A percentile compares a stretch with the other conserved stretches of the same genome.
These are phyloP conservation scores for Ligdia adustata DNA, from an alignment of 2,888 invertebrate genomes.

Conservation along the genomic window DNA sequence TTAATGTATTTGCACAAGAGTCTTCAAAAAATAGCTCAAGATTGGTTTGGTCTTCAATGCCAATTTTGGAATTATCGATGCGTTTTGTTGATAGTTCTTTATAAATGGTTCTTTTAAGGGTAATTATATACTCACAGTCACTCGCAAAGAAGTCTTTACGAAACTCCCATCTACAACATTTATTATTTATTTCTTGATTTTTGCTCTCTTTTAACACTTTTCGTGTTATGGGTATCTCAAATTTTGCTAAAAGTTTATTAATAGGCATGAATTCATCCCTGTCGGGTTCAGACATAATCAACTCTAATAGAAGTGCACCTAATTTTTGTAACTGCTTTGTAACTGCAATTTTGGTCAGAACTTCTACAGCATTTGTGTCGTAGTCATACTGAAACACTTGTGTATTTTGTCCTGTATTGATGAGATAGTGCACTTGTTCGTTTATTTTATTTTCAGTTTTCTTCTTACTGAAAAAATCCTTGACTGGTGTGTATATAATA, in stretches of 20 bases:
- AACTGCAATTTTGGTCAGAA: slow-evolving; percentile 40
- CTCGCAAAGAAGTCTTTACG: slow-evolving; percentile 42
- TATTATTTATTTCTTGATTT: no score
- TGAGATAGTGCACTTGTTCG: slow-evolving; percentile 38
- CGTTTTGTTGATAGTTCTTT: slow-evolving; percentile 35
- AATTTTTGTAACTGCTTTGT: slow-evolving; percentile 40
- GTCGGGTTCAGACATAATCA: slow-evolving; percentile 38
- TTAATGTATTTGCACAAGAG: no score
- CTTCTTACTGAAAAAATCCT: slow-evolving; percentile 39
- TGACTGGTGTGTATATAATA: slow-evolving; percentile 47
- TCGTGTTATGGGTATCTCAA: slow-evolving; percentile 45
- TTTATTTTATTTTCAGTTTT: slow-evolving; percentile 23
- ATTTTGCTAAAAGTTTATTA: slow-evolving; percentile 43
- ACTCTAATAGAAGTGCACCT: slow-evolving; percentile 40
- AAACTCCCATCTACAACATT: slow-evolving; percentile 39
- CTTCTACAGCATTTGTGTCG: slow-evolving; percentile 33
- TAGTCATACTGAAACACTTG: slow-evolving; percentile 44
- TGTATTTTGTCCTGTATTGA: slow-evolving; percentile 35
- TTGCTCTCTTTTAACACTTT: slow-evolving; percentile 39
- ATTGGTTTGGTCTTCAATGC: slow-evolving; percentile 30
- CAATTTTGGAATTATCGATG: slow-evolving; percentile 31
- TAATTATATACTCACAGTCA: slow-evolving; percentile 31
- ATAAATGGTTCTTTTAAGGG: slow-evolving; percentile 39
- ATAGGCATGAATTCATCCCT: slow-evolving; percentile 41
- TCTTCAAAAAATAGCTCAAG: slow-evolving; percentile 30